Evolutionary conservation across 2,888 invertebrate species (phyloP), one percentile per base, ranked within the genome.

Genomic region (Adelognathus sp.): DNA sequence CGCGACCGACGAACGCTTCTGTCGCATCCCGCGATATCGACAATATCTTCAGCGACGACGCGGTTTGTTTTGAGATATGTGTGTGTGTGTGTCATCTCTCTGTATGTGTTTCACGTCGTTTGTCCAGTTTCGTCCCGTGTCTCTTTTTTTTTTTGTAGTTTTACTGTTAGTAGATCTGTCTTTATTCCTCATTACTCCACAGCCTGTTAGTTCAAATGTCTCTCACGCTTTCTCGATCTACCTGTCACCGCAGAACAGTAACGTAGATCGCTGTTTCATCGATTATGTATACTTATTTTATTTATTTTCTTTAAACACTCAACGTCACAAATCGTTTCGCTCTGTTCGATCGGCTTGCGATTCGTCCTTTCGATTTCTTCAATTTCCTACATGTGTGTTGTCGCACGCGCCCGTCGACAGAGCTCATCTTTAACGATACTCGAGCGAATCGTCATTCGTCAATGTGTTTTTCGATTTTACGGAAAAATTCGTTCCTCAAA

Each of bases 1-100:
- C 89, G 90, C 92, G 88, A 94, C 94, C 85, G 95, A 95, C 90
- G 95, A 95, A 90, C 90, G 91, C 85, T 92, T 92, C 91, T 94
- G 94, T 91, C 89, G 93, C 88, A 91, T 91, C 87, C 89, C 91
- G 88, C 90, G 92, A 87, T 93, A 93, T 83, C 88, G 85, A 71
- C 87, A 86, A 85, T 88, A 85, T 87, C 89, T 89, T 82, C 90
- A 88, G 66, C 86, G 86, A 84, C 87, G 85, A 90, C 87, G 89
- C 87, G 91, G 90, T 90, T 90, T 89, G 90, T 89, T 91, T 86
- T 90, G 88, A 85, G 83, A 87, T 87, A 85, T 85, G 81, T 86
- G 86, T 90, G 86, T 88, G 86, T 88, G 83, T n/a, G n/a, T n/a
- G n/a, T n/a, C n/a, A n/a, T n/a, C n/a, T n/a, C n/a, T 88, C 85